Base-by-base conservation (phyloP, 2,797 vertebrate species). In the Ataeniobius toweri region DNA sequence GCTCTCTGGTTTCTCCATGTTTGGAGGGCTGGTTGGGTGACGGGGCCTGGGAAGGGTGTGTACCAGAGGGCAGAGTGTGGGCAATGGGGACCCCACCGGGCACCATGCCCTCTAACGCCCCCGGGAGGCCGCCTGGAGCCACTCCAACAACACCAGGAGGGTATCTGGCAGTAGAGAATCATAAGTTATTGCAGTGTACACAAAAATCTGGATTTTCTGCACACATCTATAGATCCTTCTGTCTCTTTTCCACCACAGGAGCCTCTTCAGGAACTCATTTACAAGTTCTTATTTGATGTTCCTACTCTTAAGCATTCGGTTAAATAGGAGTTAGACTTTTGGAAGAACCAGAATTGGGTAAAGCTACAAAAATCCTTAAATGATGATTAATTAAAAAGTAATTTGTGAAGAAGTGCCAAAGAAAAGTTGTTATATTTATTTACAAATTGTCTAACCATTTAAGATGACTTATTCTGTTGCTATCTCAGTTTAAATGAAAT, bases 1-100 rank as follows among this genome's bases (percentile, higher is more conserved):
- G 97, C 94, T 98, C 97, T 96, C 97, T 96, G 96, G 95, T 97
- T 94, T 97, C 97, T 80, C 96, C 96, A 5, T 97, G 97, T 96
- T 97, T 98, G 80, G 96, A 96, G 90, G 97, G 97, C 95, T 98
- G 98, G 95, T 97, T 98, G 80, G 97, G 97, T 86, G 97, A 98
- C 9, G 97, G 97, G 48, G 97, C 97, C 95, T 98, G 97, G 88
- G 98, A 97, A 50, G 97, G 97, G 88, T 98, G 97, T 79, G 97
- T 97, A 90, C 97, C 98, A 0, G 97, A 96, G 86, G 97, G 97
- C 89, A 99, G 95, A 83, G 93, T 97, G 94, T 98, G 97, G 80
- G 97, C 96, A 13, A 97, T 95, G 0, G 97, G 96, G 85, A 98
- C 96, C 82, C 97, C 97, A 77, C 97, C 97, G 0, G 97, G 96